Conservation (phyloP, 2,888 invertebrate genomes). For the Volucella bombylans region DNA sequence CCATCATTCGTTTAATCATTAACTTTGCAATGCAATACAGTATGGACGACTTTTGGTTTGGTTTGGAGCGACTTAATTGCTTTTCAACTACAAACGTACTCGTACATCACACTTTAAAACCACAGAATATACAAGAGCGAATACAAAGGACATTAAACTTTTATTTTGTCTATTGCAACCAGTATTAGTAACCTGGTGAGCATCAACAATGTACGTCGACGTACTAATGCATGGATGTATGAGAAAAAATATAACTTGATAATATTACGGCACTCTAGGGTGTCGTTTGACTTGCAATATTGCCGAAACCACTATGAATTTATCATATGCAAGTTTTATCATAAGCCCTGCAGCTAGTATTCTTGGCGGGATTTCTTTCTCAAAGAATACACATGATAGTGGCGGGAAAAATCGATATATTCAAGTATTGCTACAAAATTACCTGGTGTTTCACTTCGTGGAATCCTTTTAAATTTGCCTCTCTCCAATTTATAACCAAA, state of each 20-base stretch:
- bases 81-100: constrained; percentile 31
- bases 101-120: constrained; percentile 19
- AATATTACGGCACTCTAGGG: constrained; percentile 19
- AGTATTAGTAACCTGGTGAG: background rate
- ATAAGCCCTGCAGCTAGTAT: constrained; percentile 18
- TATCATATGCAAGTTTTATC: constrained; percentile 13
- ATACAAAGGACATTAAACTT: background rate
- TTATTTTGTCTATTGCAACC: background rate
- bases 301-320: background rate
- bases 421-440: constrained; percentile 11
- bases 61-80: constrained; percentile 8
- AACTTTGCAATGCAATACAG: constrained; percentile 45
- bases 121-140: constrained; percentile 5
- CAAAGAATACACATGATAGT: constrained; percentile 2
- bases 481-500: constrained; percentile 84
- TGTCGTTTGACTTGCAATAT: constrained; percentile 20
- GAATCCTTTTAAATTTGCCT: constrained; percentile 80
- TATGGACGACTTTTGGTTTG: constrained; percentile 19
- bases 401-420: constrained; percentile 51
- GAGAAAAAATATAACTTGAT: constrained; percentile 8
- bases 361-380: constrained; percentile 37
- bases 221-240: background rate
- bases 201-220: background rate
- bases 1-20: constrained; percentile 40
- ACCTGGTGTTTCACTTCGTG: constrained; percentile 83